Evolutionary conservation across 2,888 invertebrate genomes (phyloP).

Genomic region (Acrobasis suavella): DNA sequence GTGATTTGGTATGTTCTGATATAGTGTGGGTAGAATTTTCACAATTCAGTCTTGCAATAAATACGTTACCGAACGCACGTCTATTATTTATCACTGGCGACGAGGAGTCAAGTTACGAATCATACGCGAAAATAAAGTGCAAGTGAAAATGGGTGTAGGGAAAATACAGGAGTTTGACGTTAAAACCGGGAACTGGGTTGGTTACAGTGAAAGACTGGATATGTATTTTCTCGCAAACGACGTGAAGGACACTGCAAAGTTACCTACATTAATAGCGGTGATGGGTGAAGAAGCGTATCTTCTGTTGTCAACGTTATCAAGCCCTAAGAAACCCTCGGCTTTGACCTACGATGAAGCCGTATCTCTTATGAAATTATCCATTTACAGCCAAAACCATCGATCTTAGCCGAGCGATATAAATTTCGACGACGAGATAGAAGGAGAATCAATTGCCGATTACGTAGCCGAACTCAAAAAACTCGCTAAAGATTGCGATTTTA

Average conservation of each 20-base stretch:
- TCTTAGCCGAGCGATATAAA: slow-evolving; percentile 23
- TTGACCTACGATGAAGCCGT: slow-evolving; percentile 19
- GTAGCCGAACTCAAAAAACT: slow-evolving; percentile 25
- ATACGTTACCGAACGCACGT: too few species aligned
- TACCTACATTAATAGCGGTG: slow-evolving; percentile 25
- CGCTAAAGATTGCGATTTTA: slow-evolving; percentile 27
- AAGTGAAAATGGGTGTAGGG: slow-evolving; percentile 4
- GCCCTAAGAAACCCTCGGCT: slow-evolving; percentile 19
- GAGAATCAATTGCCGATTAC: slow-evolving; percentile 22
- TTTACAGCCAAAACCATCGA: slow-evolving; percentile 25
- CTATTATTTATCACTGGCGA: too few species aligned
- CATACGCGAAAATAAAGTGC: too few species aligned
- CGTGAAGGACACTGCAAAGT: slow-evolving; percentile 6
- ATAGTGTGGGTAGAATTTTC: too few species aligned
- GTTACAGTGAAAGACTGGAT: slow-evolving; percentile 24
- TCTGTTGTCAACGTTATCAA: slow-evolving; percentile 21
- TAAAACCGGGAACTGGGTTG: slow-evolving; percentile 22
- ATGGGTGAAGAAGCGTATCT: slow-evolving; percentile 25
- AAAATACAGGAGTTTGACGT: slow-evolving; percentile 23
- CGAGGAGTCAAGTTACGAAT: too few species aligned
- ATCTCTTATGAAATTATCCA: slow-evolving; percentile 15
- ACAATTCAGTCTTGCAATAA: too few species aligned
- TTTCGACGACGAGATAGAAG: slow-evolving; percentile 22
- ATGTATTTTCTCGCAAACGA: slow-evolving; percentile 25
- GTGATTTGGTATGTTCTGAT: too few species aligned